Evolutionary conservation across 1,140 invertebrate genomes (phyloP), one percentile per base, ranked within the genome.

Genomic region (Leptinotarsa lineolata): DNA sequence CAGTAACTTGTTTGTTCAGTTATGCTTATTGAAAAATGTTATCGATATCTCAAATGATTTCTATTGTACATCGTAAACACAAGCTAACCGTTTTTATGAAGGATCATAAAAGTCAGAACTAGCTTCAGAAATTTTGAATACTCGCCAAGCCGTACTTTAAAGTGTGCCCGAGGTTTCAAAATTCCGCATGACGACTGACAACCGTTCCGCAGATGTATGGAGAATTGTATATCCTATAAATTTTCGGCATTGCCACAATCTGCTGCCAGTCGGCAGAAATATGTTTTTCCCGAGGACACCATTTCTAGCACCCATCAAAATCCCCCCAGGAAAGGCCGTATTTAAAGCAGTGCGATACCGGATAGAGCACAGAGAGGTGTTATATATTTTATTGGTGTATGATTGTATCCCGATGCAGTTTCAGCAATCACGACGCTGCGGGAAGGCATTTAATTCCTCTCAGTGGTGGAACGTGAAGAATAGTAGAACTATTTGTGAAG

Each of bases 361-460:
- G 16, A 54, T 66, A 20, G 12, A 44, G 64, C 64, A 39, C 64
- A 66, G 64, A 44, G 39, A 24, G 64, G 64, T 30, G 15, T 39
- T 44, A 66, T 24, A 45, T 66, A 74, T 74, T 74, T 74, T 74
- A 74, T 72, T 74, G 73, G 73, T 72, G 66, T 72, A 72, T 74
- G 73, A 75, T 75, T 75, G 74, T 72, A 68, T 71, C 74, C 69
- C 61, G 54, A 61, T 75, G 74, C 67, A 72, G 74, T 64, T 72
- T 72, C 58, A 24, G 68, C 70, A 59, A 75, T 72, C 68, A 72
- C 63, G 20, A 66, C 24, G 24, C 63, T 20, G 48, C 58, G 74
- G 74, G 64, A 68, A 61, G 70, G 70, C 74, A 64, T 59, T 72
- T 72, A 75, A 75, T 75, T 75, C 64, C n/a, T 54, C 12, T 16